Evolutionary conservation across 2,113 vertebrate genomes (phyloP), one percentile per base, ranked within the genome.

Genomic region (Melanotaenia duboulayi): DNA sequence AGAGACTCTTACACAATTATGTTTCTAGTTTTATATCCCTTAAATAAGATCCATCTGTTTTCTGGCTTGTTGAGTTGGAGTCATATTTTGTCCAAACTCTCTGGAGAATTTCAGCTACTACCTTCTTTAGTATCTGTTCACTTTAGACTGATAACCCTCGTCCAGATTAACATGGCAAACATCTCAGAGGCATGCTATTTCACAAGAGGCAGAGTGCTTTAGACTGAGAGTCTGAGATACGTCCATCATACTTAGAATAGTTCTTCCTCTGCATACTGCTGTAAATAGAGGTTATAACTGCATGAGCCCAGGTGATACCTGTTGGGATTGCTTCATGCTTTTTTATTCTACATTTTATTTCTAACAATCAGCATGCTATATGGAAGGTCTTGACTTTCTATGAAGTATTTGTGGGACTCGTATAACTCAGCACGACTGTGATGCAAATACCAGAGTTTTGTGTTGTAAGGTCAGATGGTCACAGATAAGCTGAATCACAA

Each of bases 221-320:
- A 3, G 37, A 28, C 61, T 32, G 32, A 44, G 65, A 76, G 82
- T 80, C 62, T 73, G 22, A 81, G 71, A 59, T n/a, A 67, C 61
- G 74, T 60, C 66, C 65, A 57, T 60, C 39, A 73, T 42, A 74
- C 39, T 35, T 52, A 22, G n/a, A 76, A 73, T 11, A 6, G 12
- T 48, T 12, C 37, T 51, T 20, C 35, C 35, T 39, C 55, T 19
- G 62, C 60, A 19, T 9, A 17, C 2, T 1, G 0, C 65, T 2
- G n/a, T 59, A 52, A 74, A 35, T 16, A 35, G 44, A 57, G n/a
- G 57, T 12, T 3, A 10, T 37, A 32, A 32, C 66, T 32, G 9
- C 7, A 5, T 42, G 56, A 78, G 68, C 64, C 70, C 39, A 2
- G 49, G 8, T 65, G 13, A 63, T 57, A 46, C 58, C 23, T 17